phyloP scores from a whole-genome alignment of 2,888 invertebrate genomes.

The Heliconius ismenius region DNA sequence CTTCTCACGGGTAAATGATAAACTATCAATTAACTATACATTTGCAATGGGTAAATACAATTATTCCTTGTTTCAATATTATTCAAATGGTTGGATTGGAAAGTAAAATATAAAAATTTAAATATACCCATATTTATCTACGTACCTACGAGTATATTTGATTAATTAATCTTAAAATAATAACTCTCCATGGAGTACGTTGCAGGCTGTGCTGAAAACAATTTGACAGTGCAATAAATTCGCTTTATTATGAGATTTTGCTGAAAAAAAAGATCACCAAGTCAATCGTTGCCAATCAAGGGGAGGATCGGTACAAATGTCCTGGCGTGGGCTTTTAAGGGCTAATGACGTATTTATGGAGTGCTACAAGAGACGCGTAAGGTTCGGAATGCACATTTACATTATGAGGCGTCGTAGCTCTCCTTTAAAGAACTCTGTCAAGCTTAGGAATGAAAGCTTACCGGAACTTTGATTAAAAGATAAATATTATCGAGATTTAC shows the following conservation, averaged over 20 bases:
- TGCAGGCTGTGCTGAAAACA: not conserved
- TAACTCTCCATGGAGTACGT: no score
- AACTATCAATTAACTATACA: not conserved
- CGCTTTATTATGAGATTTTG: not conserved
- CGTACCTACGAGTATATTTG: no score
- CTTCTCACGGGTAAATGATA: not conserved
- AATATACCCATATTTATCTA: no score
- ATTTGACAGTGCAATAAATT: not conserved
- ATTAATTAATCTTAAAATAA: no score
- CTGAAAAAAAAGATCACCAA: conserved; percentile 6
- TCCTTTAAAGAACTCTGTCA: not conserved
- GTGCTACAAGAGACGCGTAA: conserved; percentile 37
- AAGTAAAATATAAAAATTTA: no score
- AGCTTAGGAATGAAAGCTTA: not conserved
- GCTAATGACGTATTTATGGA: conserved; percentile 42
- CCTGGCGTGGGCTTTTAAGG: conserved; percentile 35
- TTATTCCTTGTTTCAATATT: not conserved
- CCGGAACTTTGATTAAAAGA: conserved; percentile 3
- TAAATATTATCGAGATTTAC: not conserved
- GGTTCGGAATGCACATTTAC: conserved; percentile 39
- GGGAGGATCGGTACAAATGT: conserved; percentile 18
- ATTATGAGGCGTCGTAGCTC: conserved; percentile 23
- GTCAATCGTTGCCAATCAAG: not conserved
- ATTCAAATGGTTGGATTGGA: not conserved
- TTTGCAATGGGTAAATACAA: not conserved